These are phyloP conservation scores for Elegia similella DNA, from an alignment of 2,888 invertebrate genomes.

Conservation along the genomic window DNA sequence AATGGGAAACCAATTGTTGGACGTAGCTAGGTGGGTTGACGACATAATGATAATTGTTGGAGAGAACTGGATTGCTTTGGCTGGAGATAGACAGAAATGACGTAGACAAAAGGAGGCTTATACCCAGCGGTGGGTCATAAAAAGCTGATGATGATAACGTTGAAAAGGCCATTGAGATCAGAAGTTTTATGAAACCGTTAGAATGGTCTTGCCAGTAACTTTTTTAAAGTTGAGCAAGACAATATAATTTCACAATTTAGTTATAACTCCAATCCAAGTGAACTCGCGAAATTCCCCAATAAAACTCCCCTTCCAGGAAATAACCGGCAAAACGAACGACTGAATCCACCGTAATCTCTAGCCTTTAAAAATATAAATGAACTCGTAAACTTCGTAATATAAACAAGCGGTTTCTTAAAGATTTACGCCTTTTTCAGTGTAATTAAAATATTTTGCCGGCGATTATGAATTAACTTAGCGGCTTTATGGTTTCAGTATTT, in stretches of 20 bases:
- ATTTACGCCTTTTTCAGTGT: background rate
- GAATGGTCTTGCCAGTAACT: too few relatives aligned
- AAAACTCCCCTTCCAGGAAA: background rate
- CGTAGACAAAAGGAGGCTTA: background rate
- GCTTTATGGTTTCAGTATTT: background rate
- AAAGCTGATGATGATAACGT: background rate
- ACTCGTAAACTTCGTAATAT: conserved; percentile 3
- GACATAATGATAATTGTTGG: background rate
- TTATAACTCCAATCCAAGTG: background rate
- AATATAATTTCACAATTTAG: too few relatives aligned
- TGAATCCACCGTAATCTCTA: background rate
- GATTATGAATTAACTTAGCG: background rate
- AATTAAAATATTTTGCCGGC: background rate
- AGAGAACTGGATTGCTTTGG: background rate
- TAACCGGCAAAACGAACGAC: background rate
- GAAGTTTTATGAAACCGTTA: too few relatives aligned
- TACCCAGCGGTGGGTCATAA: background rate
- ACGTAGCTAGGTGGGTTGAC: background rate
- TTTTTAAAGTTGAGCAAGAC: too few relatives aligned
- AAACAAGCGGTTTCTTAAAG: background rate
- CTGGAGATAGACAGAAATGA: background rate
- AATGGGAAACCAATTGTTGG: too few relatives aligned
- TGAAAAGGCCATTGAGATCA: too few relatives aligned
- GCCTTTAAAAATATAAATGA: background rate
- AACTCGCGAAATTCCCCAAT: background rate